Base-by-base conservation (phyloP, 2,797 vertebrate species). In the Acestrorhynchus altus region DNA sequence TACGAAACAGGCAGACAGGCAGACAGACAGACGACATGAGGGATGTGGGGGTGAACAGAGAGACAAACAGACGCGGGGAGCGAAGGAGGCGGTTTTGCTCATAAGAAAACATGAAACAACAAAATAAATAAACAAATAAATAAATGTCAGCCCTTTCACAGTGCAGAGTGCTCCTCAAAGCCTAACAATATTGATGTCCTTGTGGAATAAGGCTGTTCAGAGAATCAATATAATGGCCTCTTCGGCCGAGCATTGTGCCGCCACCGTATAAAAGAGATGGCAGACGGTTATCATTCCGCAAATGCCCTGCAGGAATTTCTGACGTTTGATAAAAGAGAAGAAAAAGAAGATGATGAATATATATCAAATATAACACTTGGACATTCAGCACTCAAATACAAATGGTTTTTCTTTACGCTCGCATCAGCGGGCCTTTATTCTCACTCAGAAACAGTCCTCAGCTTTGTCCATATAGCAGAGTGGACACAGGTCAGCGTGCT, bases 1-100 rank as follows among this genome's bases (percentile, higher is more conserved):
- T 78, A 75, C 70, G 63, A 78, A 78, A 78, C 57, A 18, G 63
- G 47, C 28, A 67, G 68, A 83, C 69, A 77, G 79, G 67, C 72
- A 75, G 76, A 39, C 16, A n/a, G n/a, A n/a, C n/a, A n/a, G 35
- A 26, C 59, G 49, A 76, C 74, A 71, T 26, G 68, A 63, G 47
- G 52, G 77, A 76, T 72, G 49, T 56, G 77, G n/a, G 56, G 61
- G 49, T 39, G 60, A 57, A 76, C 39, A 20, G 10, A 24, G 26
- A 76, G 22, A 18, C 2, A 22, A 31, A 73, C 46, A 83, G 40
- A 67, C 57, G 63, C 47, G 35, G 10, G 39, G 60, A 74, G n/a
- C 57, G 22, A 61, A 83, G 85, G 76, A 77, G 74, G 83, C 77
- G 51, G 69, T 35, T 54, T 0, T 8, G 68, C 74, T 67, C 74